Base-by-base conservation (phyloP, 2,113 vertebrate genomes). In the Microcebus murinus region DNA sequence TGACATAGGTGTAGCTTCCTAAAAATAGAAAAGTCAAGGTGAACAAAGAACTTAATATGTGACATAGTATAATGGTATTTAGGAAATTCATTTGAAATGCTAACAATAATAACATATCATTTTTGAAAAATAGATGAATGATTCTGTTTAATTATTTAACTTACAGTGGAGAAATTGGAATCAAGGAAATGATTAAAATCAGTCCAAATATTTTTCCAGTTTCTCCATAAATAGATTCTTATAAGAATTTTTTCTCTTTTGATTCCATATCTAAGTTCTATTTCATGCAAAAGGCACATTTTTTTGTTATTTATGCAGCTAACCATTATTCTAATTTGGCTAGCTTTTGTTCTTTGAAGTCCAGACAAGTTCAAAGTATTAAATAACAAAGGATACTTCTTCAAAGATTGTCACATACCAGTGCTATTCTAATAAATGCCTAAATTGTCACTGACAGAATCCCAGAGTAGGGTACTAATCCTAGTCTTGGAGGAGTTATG, bases 181-280 rank as follows among this genome's bases (percentile, higher is more conserved):
- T 83, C 82, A 70, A 42, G 34, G 23, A 61, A 85, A 89, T 45
- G 25, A 92, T 82, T 77, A 96, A 94, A 90, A 84, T 96, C 42
- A n/a, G 7, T 50, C 17, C 57, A 86, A 73, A 68, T 83, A 52
- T 83, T 95, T 95, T 90, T 84, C 34, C 3, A 42, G 9, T 63
- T 90, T 88, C 23, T 95, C 57, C 50, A 63, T 42, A 96, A 90
- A 94, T 79, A 77, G 31, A 76, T 90, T 67, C 21, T 77, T 76
- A 3, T 13, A 73, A 83, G 50, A 89, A 70, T 71, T 55, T 1
- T 59, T 95, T 90, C 42, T 87, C 39, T 92, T 96, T 94, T 17
- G 87, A 74, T 82, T 87, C 34, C 25, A 15, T 68, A 74, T 87
- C 29, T 76, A 92, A 96, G 39, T 57, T 87, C 17, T 67, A 8